A percentile compares a stretch with the other conserved stretches of the same genome.
phyloP scores from a whole-genome alignment of 2,113 vertebrate genomes.

The Coturnix japonica region DNA sequence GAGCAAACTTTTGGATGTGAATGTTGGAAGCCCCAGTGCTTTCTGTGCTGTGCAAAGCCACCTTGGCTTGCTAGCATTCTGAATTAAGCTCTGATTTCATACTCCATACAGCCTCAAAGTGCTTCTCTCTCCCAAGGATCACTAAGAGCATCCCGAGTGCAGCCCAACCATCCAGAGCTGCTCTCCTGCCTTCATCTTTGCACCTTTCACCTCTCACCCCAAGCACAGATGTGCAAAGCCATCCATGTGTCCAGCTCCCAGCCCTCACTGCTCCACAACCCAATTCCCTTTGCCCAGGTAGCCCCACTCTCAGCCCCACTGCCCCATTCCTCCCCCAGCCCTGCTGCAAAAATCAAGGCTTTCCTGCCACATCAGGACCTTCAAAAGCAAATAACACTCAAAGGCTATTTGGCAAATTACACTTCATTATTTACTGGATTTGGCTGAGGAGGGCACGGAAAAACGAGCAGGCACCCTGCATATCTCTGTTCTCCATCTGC shows the following conservation, averaged over 20 bases:
- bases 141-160: rapidly evolving
- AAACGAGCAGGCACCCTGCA: not conserved
- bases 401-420: conserved; percentile 44
- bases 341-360: not conserved
- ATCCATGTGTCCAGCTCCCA: not conserved
- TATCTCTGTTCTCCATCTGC: conserved; percentile 61
- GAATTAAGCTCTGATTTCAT: not conserved
- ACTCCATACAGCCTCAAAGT: not conserved
- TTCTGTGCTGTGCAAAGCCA: not conserved
- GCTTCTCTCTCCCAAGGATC: not conserved
- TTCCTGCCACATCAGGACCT: not conserved
- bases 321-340: not conserved
- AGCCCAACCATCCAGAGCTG: not conserved
- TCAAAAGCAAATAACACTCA: not conserved
- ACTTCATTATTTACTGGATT: conserved; percentile 52
- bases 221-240: not conserved
- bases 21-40: not conserved
- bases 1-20: not conserved
- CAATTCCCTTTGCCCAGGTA: not conserved
- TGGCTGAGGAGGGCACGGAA: conserved; percentile 27
- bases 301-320: rapidly evolving
- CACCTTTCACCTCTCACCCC: not conserved
- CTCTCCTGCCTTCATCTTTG: not conserved
- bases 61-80: rapidly evolving
- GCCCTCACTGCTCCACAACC: not conserved